phyloP scores from a whole-genome alignment of 2,888 invertebrate species.

The Megamerina dolium region DNA sequence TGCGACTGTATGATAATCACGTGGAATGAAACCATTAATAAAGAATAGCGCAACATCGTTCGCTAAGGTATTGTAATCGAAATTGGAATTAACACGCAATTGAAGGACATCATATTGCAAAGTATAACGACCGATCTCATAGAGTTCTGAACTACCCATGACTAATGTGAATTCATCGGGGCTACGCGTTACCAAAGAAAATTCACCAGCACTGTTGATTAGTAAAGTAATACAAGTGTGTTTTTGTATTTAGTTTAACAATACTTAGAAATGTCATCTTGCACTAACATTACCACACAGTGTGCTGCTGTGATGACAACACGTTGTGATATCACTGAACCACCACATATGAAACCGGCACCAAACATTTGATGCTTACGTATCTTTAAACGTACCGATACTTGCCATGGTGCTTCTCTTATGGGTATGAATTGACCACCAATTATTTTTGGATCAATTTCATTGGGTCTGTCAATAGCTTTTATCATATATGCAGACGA shows the following conservation, averaged over 20 bases:
- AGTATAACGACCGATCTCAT: constrained; percentile 19
- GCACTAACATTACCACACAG: constrained; percentile 27
- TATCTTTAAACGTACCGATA: constrained; percentile 29
- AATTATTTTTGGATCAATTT: constrained; percentile 26
- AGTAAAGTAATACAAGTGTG: not conserved
- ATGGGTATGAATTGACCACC: constrained; percentile 26
- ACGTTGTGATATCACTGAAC: constrained; percentile 28
- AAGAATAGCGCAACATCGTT: constrained; percentile 31
- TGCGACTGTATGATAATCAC: constrained; percentile 17
- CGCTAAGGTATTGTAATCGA: constrained; percentile 22
- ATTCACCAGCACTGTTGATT: constrained; percentile 1
- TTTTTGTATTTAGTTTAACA: not conserved
- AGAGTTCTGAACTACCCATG: constrained; percentile 30
- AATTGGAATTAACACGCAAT: constrained; percentile 20
- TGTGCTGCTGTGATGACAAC: constrained; percentile 29
- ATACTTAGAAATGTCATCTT: not conserved
- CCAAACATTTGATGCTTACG: constrained; percentile 23
- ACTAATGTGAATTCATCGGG: constrained; percentile 28
- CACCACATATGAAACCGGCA: constrained; percentile 34
- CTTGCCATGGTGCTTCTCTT: constrained; percentile 29
- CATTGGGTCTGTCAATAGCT: no score
- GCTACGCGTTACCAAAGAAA: constrained; percentile 20
- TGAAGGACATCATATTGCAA: constrained; percentile 24
- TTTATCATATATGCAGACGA: no score
- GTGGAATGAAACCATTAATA: constrained; percentile 25